These are phyloP conservation scores for Drosophila insularis DNA, from an alignment of 1,140 invertebrate species.

Conservation along the genomic window DNA sequence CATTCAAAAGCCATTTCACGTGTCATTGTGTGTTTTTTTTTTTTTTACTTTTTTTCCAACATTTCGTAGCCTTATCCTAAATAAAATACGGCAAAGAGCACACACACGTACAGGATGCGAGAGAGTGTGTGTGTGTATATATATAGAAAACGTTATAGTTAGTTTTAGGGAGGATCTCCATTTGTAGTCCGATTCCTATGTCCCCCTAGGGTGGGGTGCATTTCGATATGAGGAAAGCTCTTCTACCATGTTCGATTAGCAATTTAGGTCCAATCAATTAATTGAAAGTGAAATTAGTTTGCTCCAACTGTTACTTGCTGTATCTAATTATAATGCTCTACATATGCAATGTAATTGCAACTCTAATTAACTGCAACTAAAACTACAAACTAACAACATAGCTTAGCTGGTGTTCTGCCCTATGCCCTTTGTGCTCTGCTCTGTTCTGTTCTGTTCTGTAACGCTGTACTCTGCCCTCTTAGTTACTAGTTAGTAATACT, in stretches of 20 bases:
- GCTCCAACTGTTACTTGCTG: slow-evolving; percentile 45
- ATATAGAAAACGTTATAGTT: slow-evolving; percentile 5
- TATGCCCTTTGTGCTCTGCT: not conserved
- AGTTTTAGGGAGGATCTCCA: not conserved
- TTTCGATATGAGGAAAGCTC: not conserved
- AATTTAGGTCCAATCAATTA: slow-evolving; percentile 2
- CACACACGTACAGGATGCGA: slow-evolving; percentile 30
- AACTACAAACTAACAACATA: slow-evolving; percentile 52
- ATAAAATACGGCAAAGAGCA: slow-evolving; percentile 80
- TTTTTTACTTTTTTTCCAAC: slow-evolving; percentile 79
- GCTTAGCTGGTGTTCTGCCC: slow-evolving; percentile 36
- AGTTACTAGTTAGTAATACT: slow-evolving; percentile 38
- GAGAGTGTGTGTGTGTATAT: slow-evolving; percentile 24
- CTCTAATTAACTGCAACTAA: slow-evolving; percentile 45
- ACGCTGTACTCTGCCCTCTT: slow-evolving; percentile 13
- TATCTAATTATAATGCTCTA: slow-evolving; percentile 28
- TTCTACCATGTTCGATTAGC: not conserved
- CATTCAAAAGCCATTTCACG: slow-evolving; percentile 82
- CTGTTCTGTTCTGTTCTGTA: slow-evolving; percentile 3
- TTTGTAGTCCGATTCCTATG: not conserved
- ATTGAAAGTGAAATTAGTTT: slow-evolving; percentile 50
- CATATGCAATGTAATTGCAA: slow-evolving; percentile 58
- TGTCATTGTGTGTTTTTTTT: slow-evolving; percentile 78
- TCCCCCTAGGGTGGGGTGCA: not conserved
- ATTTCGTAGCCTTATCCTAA: slow-evolving; percentile 75